phyloP scores from a whole-genome alignment of 2,888 invertebrate species.

The Balanococcus diminutus region DNA sequence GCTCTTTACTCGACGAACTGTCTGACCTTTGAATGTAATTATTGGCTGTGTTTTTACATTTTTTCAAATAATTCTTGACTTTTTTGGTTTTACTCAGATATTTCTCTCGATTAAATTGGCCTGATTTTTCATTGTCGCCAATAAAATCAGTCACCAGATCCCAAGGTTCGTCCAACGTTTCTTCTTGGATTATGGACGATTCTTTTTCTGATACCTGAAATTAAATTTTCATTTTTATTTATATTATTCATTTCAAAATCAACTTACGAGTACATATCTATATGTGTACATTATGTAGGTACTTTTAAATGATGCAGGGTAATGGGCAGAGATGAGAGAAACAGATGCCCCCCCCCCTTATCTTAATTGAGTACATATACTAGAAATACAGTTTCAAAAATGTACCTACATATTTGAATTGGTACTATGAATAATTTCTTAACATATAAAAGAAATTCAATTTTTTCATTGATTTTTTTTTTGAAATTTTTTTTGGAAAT shows the following conservation, averaged over 20 bases:
- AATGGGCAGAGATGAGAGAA: no score
- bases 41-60: slow-evolving; percentile 49
- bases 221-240: background rate
- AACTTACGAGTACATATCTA: background rate
- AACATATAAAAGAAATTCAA: no score
- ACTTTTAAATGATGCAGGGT: no score
- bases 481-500: no score
- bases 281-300: background rate
- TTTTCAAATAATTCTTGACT: slow-evolving; percentile 48
- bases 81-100: slow-evolving; percentile 29
- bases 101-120: slow-evolving; percentile 14
- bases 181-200: background rate
- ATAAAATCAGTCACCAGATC: background rate
- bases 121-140: background rate
- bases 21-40: background rate
- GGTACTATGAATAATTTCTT: no score
- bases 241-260: background rate
- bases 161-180: background rate
- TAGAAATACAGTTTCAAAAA: no score
- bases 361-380: no score
- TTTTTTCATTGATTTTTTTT: no score
- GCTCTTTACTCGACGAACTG: background rate
- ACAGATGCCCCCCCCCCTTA: no score
- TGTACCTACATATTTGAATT: no score
- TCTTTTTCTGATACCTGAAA: slow-evolving; percentile 30